A percentile compares a stretch with the other conserved stretches of the same genome.
Conservation (phyloP, 2,888 invertebrate genomes). For the Luffia ferchaultella region DNA sequence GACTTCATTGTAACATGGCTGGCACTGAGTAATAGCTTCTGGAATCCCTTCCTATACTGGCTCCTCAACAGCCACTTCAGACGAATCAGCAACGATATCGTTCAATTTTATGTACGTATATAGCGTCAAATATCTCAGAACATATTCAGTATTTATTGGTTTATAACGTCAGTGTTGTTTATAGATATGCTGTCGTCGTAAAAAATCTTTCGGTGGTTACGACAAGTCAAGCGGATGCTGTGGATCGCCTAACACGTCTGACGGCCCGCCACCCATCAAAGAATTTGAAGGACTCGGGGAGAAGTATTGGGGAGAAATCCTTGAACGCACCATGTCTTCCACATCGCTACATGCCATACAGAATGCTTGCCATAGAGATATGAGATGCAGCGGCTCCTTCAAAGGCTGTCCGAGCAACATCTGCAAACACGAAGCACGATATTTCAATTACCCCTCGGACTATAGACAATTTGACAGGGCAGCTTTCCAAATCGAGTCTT, state of each 20-base stretch:
- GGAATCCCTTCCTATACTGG: constrained; percentile 92
- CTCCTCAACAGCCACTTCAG: constrained; percentile 86
- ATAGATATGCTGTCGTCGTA: constrained; percentile 52
- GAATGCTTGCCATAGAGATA: constrained; percentile 53
- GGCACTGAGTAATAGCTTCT: constrained; percentile 87
- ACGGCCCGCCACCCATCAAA: constrained; percentile 48
- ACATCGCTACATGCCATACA: constrained; percentile 77
- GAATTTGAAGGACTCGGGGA: constrained; percentile 74
- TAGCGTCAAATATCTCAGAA: too few species aligned
- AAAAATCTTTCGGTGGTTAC: constrained; percentile 43
- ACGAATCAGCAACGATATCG: constrained; percentile 77
- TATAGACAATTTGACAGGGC: constrained; percentile 52
- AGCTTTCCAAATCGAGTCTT: constrained; percentile 56
- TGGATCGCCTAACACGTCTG: constrained; percentile 54
- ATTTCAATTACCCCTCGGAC: constrained; percentile 48
- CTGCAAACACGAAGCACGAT: constrained; percentile 54
- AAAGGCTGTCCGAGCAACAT: constrained; percentile 47
- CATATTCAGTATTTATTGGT: too few species aligned
- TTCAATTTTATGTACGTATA: constrained; percentile 75
- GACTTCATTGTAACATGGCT: constrained; percentile 89
- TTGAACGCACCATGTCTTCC: constrained; percentile 80
- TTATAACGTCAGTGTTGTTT: too few species aligned
- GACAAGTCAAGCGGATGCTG: constrained; percentile 58
- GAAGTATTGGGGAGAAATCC: constrained; percentile 80
- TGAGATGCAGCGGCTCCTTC: constrained; percentile 51